Percentiles rank a stretch among this genome's conserved stretches.
Evolutionary conservation across 2,888 invertebrate genomes (phyloP).

Genomic region (Axea sp.): DNA sequence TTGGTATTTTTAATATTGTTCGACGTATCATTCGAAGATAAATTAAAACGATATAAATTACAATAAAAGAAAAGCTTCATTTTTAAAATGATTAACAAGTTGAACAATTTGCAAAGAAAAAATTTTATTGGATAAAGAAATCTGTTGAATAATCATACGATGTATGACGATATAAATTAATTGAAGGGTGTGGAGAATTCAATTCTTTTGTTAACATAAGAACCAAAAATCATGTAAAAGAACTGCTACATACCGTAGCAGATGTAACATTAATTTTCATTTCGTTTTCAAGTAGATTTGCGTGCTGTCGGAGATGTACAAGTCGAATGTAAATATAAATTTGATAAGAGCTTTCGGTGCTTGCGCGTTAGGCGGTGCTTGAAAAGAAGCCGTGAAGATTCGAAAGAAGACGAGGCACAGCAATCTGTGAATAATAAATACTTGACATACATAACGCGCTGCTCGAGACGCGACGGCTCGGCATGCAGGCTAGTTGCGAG

Average conservation of each 20-base stretch:
- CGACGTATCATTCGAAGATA: too few relatives aligned
- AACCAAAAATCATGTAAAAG: too few relatives aligned
- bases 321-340: constrained; percentile 31
- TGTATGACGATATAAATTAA: too few relatives aligned
- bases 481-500: constrained; percentile 36
- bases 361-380: constrained; percentile 12
- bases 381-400: constrained; percentile 30
- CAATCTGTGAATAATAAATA: constrained; percentile 59
- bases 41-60: too few relatives aligned
- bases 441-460: constrained; percentile 57
- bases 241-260: not conserved
- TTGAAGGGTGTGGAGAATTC: too few relatives aligned
- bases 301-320: constrained; percentile 17
- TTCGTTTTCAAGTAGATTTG: constrained; percentile 4
- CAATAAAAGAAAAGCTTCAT: too few relatives aligned
- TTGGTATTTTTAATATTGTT: too few relatives aligned
- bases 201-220: too few relatives aligned
- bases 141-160: too few relatives aligned
- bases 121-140: too few relatives aligned
- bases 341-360: constrained; percentile 29
- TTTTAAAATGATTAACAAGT: too few relatives aligned
- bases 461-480: constrained; percentile 46
- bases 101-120: too few relatives aligned
- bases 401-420: constrained; percentile 31
- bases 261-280: constrained; percentile 8